These are phyloP conservation scores for Tenualosa thibaudeaui DNA, from an alignment of 2,797 vertebrate genomes.

Conservation along the genomic window DNA sequence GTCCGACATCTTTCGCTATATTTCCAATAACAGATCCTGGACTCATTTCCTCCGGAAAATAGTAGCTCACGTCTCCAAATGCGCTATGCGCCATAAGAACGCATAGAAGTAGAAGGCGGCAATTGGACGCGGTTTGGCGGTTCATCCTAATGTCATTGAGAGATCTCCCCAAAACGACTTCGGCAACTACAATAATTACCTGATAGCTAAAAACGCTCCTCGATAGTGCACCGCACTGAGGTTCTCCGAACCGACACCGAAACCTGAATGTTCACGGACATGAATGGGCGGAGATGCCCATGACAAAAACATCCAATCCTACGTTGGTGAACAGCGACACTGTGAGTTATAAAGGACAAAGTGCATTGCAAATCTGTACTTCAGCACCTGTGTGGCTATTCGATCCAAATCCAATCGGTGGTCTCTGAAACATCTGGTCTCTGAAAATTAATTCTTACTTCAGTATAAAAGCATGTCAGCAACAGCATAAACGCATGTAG, in stretches of 20 bases:
- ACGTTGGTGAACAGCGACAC: constrained; percentile 58
- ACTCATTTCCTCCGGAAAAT: constrained; percentile 72
- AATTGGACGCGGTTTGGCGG: not conserved
- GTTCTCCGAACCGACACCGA: not conserved
- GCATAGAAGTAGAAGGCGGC: constrained; percentile 13
- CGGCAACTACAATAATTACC: not conserved
- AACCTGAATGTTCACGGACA: not conserved
- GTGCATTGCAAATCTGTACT: not conserved
- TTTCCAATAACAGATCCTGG: constrained; percentile 57
- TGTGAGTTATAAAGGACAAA: constrained; percentile 42
- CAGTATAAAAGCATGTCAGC: no score
- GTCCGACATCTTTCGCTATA: constrained; percentile 56
- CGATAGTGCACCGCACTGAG: not conserved
- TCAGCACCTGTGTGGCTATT: not conserved
- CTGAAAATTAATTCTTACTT: no score
- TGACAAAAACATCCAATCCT: not conserved
- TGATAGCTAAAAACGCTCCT: not conserved
- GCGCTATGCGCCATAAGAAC: constrained; percentile 32
- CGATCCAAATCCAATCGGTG: not conserved
- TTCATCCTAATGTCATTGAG: not conserved
- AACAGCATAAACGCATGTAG: no score
- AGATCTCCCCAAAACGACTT: not conserved
- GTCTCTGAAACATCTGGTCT: not conserved
- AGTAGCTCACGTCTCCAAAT: constrained; percentile 68
- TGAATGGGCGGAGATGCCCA: not conserved